These are phyloP conservation scores for Phortica magna DNA, from an alignment of 2,888 invertebrate genomes.

Conservation along the genomic window DNA sequence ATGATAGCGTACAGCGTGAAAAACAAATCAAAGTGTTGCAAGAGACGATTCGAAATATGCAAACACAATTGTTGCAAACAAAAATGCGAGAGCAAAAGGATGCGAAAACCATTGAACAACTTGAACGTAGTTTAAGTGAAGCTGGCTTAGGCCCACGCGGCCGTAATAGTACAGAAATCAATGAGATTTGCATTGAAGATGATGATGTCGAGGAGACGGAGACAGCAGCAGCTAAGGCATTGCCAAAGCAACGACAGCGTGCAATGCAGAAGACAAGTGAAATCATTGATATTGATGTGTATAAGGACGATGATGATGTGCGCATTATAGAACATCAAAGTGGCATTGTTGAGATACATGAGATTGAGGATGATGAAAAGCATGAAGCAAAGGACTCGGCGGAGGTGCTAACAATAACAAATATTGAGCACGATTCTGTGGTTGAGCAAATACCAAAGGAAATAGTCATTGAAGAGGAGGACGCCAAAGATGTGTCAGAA, in stretches of 20 bases:
- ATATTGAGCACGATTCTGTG: background rate
- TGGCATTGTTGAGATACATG: constrained; percentile 65
- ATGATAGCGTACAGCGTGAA: constrained; percentile 89
- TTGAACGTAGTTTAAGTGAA: constrained; percentile 76
- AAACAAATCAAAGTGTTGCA: constrained; percentile 86
- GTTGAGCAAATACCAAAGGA: background rate
- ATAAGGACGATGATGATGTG: constrained; percentile 71
- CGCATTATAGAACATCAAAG: constrained; percentile 66
- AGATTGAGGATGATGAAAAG: constrained; percentile 41
- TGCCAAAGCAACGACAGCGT: background rate
- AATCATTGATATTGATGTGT: constrained; percentile 69
- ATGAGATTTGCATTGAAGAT: constrained; percentile 50
- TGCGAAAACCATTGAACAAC: constrained; percentile 70
- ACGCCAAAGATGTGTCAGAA: background rate
- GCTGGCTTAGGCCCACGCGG: constrained; percentile 76
- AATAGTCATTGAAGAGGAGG: background rate
- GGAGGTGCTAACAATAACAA: background rate
- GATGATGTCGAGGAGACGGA: constrained; percentile 45
- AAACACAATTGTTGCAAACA: constrained; percentile 76
- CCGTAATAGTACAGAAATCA: constrained; percentile 63
- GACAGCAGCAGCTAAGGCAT: background rate
- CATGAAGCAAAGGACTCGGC: constrained; percentile 18
- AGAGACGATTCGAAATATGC: constrained; percentile 78
- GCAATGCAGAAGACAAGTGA: constrained; percentile 36
- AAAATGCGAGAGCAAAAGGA: constrained; percentile 76